Evolutionary conservation across 2,113 vertebrate genomes (phyloP).

Genomic region (Gambusia holbrooki): DNA sequence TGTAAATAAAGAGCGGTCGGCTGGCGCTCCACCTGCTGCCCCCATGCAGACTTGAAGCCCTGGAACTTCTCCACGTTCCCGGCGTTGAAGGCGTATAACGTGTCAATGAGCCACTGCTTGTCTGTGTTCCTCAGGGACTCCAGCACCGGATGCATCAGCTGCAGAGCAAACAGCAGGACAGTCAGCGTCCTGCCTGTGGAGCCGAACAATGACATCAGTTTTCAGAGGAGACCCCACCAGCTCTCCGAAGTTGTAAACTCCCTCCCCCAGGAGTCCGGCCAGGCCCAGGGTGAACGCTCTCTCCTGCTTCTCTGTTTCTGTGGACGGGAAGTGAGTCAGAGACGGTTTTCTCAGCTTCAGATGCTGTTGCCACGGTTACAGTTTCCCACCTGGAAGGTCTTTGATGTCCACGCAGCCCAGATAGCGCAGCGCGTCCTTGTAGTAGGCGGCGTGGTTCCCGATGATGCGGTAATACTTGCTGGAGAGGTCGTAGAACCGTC

Average conservation of each 20-base stretch:
- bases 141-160: slow-evolving; percentile 98
- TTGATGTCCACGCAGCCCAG: slow-evolving; percentile 94
- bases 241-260: slow-evolving; percentile 97
- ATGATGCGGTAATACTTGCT: slow-evolving; percentile 98
- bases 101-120: slow-evolving; percentile 97
- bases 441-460: slow-evolving; percentile 93
- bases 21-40: slow-evolving; percentile 87
- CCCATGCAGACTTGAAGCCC: slow-evolving; percentile 91
- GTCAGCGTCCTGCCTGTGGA: neutral
- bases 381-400: slow-evolving; percentile 87
- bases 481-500: slow-evolving; percentile 96
- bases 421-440: slow-evolving; percentile 94
- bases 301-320: slow-evolving; percentile 96
- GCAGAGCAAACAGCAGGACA: slow-evolving; percentile 19
- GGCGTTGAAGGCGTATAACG: slow-evolving; percentile 93
- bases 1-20: neutral
- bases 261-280: slow-evolving; percentile 94
- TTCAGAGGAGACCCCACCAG: slow-evolving; percentile 79
- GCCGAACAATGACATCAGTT: neutral
- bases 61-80: slow-evolving; percentile 96
- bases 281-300: slow-evolving; percentile 95
- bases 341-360: neutral
- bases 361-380: neutral
- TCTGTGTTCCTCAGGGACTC: slow-evolving; percentile 92
- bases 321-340: neutral